Evolutionary conservation across 30 jellyfish, hydroid and myxozoan genomes (phyloP).

Genomic region (Aurelia sp.): DNA sequence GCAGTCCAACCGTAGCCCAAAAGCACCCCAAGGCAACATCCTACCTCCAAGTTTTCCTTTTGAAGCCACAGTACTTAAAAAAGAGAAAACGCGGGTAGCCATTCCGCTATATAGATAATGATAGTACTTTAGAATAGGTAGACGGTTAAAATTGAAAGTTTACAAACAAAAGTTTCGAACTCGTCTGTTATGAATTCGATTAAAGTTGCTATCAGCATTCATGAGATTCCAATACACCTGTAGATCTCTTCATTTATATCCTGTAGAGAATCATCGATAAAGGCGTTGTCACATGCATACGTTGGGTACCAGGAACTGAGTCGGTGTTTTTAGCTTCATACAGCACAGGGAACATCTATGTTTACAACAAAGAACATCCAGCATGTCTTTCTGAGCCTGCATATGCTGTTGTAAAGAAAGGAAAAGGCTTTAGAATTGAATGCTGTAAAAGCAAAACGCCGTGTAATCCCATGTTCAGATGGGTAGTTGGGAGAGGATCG

Average conservation of each 20-base stretch:
- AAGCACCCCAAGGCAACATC: no score
- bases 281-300: constrained; percentile 91
- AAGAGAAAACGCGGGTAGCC: no score
- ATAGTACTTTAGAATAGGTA: no score
- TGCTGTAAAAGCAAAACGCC: constrained; percentile 76
- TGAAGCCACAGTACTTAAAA: no score
- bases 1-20: no score
- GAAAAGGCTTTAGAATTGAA: constrained; percentile 75
- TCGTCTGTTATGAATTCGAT: no score
- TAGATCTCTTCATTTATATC: background rate
- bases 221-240: no score
- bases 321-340: constrained; percentile 82
- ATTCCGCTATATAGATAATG: no score
- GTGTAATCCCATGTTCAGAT: constrained; percentile 83
- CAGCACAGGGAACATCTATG: constrained; percentile 83
- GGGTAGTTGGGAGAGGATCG: constrained; percentile 89
- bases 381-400: constrained; percentile 75
- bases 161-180: no score
- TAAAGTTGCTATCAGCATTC: no score
- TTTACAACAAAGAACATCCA: constrained; percentile 86
- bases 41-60: no score
- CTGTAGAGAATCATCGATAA: constrained; percentile 83
- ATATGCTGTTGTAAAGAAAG: constrained; percentile 58
- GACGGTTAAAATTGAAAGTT: no score
- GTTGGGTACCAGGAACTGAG: constrained; percentile 97